These are phyloP conservation scores for Terrapene triunguis DNA, from an alignment of 2,113 vertebrate species.

Conservation along the genomic window DNA sequence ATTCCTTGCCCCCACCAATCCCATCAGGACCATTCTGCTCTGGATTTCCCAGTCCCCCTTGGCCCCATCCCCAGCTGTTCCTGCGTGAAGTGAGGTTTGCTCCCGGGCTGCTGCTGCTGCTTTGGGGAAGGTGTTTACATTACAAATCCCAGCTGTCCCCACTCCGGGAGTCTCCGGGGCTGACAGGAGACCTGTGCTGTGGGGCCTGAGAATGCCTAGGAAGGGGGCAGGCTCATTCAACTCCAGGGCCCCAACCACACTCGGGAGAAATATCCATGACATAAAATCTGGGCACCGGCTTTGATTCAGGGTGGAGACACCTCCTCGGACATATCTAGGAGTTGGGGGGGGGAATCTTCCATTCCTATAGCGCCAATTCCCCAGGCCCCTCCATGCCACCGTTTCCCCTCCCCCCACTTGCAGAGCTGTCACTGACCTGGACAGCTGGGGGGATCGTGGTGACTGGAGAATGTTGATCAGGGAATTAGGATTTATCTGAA, in stretches of 20 bases:
- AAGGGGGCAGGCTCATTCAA: neutral
- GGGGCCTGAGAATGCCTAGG: neutral
- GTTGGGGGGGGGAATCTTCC: no score
- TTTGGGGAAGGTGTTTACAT: neutral
- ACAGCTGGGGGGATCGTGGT: neutral
- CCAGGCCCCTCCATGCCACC: no score
- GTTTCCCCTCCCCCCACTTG: neutral
- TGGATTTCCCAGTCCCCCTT: neutral
- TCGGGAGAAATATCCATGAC: neutral
- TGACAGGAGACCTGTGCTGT: neutral
- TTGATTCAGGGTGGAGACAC: no score
- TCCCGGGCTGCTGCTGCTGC: neutral
- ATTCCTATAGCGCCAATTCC: no score
- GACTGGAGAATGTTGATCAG: neutral
- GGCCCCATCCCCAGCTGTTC: neutral
- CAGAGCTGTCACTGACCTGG: neutral
- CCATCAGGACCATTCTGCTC: neutral
- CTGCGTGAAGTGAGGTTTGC: neutral
- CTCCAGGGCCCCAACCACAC: neutral
- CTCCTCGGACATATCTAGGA: no score
- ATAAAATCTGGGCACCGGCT: neutral
- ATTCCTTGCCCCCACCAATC: neutral
- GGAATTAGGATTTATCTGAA: neutral
- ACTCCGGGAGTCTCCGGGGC: neutral
- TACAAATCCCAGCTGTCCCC: neutral